Percentiles rank a stretch among this genome's conserved stretches.
phyloP scores from a whole-genome alignment of 2,797 vertebrate species.

The Pseudochirops corinnae region DNA sequence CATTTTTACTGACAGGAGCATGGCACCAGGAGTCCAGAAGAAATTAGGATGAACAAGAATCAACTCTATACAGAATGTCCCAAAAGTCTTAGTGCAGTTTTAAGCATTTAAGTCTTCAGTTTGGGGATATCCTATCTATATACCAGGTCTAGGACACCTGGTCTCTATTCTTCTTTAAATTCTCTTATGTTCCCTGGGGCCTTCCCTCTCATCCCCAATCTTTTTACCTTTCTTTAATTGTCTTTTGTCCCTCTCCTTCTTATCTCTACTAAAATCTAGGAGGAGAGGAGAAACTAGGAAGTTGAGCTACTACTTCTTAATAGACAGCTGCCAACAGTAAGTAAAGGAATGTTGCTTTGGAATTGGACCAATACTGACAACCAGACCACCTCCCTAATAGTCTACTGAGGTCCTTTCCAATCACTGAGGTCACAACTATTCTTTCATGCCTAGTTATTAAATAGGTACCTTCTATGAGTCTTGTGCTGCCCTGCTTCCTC shows the following conservation, averaged over 20 bases:
- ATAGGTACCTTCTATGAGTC: background rate
- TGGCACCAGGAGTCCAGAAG: background rate
- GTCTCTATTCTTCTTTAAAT: background rate
- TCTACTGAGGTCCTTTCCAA: background rate
- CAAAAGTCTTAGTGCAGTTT: background rate
- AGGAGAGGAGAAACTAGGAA: background rate
- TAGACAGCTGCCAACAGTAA: background rate
- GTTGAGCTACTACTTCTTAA: background rate
- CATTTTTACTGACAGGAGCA: background rate
- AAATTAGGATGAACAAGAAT: no score
- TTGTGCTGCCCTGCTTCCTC: background rate
- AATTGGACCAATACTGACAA: background rate
- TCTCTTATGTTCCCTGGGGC: background rate
- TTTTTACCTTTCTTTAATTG: background rate
- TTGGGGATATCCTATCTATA: background rate
- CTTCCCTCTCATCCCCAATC: no score
- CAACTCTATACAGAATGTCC: background rate
- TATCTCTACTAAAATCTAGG: background rate
- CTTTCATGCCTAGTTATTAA: background rate
- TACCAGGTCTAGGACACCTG: background rate
- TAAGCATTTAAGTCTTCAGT: background rate
- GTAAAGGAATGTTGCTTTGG: background rate
- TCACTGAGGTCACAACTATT: background rate
- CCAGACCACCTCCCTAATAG: background rate
- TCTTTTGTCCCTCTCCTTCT: background rate